Evolutionary conservation across 2,888 invertebrate genomes (phyloP), one percentile per base, ranked within the genome.

Genomic region (Coelogynopora nodosa): DNA sequence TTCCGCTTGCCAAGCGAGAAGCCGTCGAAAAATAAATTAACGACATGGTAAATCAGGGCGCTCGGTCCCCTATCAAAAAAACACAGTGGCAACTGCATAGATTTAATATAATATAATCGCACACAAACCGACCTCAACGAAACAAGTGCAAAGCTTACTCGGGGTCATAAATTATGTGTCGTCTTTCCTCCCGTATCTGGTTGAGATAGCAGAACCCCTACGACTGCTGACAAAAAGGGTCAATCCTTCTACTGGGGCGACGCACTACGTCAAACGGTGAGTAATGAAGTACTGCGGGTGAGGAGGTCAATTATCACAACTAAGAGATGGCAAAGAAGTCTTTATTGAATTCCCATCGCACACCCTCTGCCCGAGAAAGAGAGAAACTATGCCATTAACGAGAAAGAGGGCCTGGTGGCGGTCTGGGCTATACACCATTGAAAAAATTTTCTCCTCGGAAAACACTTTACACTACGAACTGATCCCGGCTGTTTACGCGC

Each of bases 61-160:
- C n/a, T n/a, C n/a, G n/a, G n/a, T n/a, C n/a, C n/a, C 31, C n/a
- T 18, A 84, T 82, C 2, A 5, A 30, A 84, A 84, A 23, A 13
- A 30, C 10, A n/a, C n/a, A n/a, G n/a, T n/a, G n/a, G n/a, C n/a
- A n/a, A n/a, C n/a, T n/a, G n/a, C n/a, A n/a, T n/a, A n/a, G n/a
- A n/a, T n/a, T n/a, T n/a, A n/a, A n/a, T n/a, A n/a, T n/a, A n/a
- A n/a, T n/a, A n/a, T n/a, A n/a, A n/a, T n/a, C n/a, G n/a, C n/a
- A n/a, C n/a, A n/a, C n/a, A n/a, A n/a, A n/a, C 74, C 23, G 27
- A 74, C 74, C 27, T 74, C 27, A 26, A 74, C 74, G 23, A 74
- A 74, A 23, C 74, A 74, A 74, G 74, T 74, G 23, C 74, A 74
- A 74, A 74, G 74, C 74, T 74, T 74, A n/a, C 74, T 74, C 23